Conservation (phyloP, 2,113 vertebrate genomes). For the Myrmecophaga tridactyla region DNA sequence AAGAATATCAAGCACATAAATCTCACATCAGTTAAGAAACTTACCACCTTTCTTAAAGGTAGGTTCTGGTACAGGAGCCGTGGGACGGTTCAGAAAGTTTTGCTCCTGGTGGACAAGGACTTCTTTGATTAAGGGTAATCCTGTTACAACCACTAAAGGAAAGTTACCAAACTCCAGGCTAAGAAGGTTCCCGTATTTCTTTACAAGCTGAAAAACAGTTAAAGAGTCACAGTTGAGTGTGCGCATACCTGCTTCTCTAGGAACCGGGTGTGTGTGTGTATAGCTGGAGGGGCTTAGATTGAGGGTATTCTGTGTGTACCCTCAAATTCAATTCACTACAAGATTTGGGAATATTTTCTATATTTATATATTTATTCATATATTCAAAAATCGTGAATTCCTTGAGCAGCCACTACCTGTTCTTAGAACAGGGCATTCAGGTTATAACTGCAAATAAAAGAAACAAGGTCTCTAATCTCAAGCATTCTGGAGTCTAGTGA, state of each 20-base stretch:
- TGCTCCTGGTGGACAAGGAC: slow-evolving; percentile 85
- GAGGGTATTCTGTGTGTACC: too few species aligned
- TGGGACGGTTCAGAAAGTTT: slow-evolving; percentile 83
- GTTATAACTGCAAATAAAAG: not conserved
- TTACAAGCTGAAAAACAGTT: slow-evolving; percentile 78
- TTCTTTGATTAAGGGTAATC: slow-evolving; percentile 87
- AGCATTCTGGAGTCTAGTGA: not conserved
- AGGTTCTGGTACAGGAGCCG: slow-evolving; percentile 67
- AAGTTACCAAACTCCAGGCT: slow-evolving; percentile 70
- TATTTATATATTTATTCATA: not conserved
- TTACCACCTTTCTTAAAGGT: slow-evolving; percentile 83
- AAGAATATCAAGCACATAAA: not conserved
- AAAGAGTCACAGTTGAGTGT: not conserved
- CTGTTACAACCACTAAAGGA: slow-evolving; percentile 79
- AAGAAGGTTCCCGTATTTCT: slow-evolving; percentile 86
- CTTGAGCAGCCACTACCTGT: not conserved
- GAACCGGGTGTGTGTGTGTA: not conserved
- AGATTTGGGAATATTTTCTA: not conserved
- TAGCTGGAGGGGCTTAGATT: not conserved
- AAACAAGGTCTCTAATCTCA: not conserved
- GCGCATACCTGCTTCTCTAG: not conserved
- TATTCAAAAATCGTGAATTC: not conserved
- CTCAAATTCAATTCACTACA: not conserved
- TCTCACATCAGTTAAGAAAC: not conserved
- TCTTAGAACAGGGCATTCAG: not conserved